Conservation (phyloP, 2,113 vertebrate genomes). For the Poeciliopsis occidentalis region DNA sequence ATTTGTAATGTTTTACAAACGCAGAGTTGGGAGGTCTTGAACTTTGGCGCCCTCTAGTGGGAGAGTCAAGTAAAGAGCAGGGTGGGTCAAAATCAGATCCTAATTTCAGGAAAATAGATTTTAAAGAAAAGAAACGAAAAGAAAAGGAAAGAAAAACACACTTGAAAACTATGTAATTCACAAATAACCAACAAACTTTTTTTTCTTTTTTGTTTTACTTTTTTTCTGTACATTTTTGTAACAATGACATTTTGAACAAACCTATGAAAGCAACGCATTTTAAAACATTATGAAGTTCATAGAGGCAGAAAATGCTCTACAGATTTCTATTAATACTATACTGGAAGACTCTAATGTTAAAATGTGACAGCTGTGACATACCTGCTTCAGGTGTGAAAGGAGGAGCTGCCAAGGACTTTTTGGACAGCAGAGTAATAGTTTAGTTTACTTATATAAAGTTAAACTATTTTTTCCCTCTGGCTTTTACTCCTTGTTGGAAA, state of each 20-base stretch:
- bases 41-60: slow-evolving; percentile 6
- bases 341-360: too few species aligned
- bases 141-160: neutral
- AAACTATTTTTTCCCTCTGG: neutral
- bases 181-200: neutral
- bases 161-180: neutral
- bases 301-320: too few species aligned
- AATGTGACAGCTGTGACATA: too few species aligned
- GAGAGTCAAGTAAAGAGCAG: neutral
- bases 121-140: too few species aligned
- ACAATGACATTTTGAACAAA: neutral
- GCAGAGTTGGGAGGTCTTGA: neutral
- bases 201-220: too few species aligned
- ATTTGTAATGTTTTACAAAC: neutral
- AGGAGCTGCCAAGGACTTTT: too few species aligned
- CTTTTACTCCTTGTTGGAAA: neutral
- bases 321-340: too few species aligned
- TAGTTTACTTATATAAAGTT: neutral
- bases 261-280: too few species aligned
- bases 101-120: neutral
- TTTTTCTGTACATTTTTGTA: neutral
- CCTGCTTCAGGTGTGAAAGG: too few species aligned
- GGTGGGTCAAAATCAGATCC: neutral
- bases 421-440: neutral
- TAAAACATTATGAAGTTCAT: too few species aligned